Percentiles rank a stretch among this genome's conserved stretches.
Evolutionary conservation across 2,888 invertebrate species (phyloP).

Genomic region (Leptothorax acervorum): DNA sequence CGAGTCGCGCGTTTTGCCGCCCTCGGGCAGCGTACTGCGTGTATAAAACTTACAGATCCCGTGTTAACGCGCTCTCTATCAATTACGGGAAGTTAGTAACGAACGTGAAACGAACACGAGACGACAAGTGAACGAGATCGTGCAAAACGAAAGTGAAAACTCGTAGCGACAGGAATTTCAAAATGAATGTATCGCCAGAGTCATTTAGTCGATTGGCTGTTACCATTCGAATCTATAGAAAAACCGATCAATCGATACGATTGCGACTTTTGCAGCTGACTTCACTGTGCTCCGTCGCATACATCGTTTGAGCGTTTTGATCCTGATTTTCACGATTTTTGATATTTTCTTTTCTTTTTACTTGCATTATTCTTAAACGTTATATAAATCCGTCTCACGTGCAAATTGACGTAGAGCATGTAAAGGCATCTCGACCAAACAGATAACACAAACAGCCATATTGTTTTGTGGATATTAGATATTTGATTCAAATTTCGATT

Average conservation of each 20-base stretch:
- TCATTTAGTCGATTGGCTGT: not conserved
- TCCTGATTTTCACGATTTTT: not conserved
- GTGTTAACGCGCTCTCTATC: not conserved
- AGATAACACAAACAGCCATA: not conserved
- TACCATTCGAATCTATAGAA: not conserved
- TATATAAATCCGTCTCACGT: not conserved
- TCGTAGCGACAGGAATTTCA: conserved; percentile 1
- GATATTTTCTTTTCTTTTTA: not conserved
- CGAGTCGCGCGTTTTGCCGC: not conserved
- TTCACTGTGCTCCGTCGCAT: not conserved
- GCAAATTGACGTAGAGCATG: not conserved
- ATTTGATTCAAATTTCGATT: not conserved
- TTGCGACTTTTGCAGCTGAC: not conserved
- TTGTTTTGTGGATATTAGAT: not conserved
- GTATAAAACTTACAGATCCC: conserved; percentile 32
- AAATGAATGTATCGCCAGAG: not conserved
- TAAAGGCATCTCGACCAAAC: not conserved
- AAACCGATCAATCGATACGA: not conserved
- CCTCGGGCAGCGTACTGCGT: not conserved
- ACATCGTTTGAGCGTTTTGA: too few relatives aligned
- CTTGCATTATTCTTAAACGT: not conserved
- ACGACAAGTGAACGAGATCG: conserved; percentile 5
- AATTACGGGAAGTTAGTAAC: conserved; percentile 25
- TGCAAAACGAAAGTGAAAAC: not conserved
- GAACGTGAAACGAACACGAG: not conserved